A percentile compares a stretch with the other conserved stretches of the same genome.
These are phyloP conservation scores for Momotus momota DNA, from an alignment of 2,797 vertebrate species.

Conservation along the genomic window DNA sequence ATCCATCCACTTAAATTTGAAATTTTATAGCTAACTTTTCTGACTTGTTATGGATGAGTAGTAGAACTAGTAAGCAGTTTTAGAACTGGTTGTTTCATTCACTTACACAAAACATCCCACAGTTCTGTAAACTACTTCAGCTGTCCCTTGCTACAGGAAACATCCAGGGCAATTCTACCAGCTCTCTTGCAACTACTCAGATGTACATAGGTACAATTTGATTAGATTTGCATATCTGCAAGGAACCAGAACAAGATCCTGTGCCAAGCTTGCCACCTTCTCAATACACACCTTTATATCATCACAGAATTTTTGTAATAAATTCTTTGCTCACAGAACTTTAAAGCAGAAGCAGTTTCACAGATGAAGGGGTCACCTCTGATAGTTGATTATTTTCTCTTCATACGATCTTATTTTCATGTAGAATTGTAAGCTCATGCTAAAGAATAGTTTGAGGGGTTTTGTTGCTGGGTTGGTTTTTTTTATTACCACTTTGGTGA, in stretches of 20 bases:
- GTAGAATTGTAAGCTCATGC: neutral
- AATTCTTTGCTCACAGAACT: neutral
- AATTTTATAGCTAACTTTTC: neutral
- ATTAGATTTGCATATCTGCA: neutral
- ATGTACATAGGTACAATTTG: fast-evolving
- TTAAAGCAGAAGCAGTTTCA: neutral
- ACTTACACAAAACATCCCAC: neutral
- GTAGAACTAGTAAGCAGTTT: neutral
- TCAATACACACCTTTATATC: neutral
- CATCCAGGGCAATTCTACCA: neutral
- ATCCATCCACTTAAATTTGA: neutral
- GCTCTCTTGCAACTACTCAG: neutral
- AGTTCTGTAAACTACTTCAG: neutral
- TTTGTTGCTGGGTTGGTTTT: no score
- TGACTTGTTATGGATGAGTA: neutral
- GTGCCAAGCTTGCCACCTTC: neutral
- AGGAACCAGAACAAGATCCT: neutral
- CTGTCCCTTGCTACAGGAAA: neutral
- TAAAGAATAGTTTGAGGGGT: neutral
- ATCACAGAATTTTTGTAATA: neutral
- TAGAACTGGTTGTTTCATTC: neutral
- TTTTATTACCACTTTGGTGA: neutral
- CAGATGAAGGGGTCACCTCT: neutral
- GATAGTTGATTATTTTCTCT: neutral
- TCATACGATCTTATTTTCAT: neutral